phyloP scores from a whole-genome alignment of 1,140 invertebrate genomes.

The Drosophila subobscura region DNA sequence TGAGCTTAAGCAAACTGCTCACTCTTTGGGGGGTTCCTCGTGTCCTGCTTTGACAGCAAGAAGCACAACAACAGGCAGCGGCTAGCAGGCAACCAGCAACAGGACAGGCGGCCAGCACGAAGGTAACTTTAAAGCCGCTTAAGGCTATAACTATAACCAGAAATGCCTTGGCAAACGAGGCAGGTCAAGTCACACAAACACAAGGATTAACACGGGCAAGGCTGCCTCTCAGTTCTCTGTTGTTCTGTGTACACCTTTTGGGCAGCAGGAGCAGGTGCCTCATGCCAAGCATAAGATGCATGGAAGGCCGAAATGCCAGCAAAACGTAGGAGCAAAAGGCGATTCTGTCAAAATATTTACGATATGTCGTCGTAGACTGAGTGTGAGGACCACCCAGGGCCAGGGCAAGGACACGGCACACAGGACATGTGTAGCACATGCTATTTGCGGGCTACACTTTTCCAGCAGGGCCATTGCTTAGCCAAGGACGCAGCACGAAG shows the following conservation, averaged over 20 bases:
- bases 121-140: constrained; percentile 77
- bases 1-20: constrained; percentile 69
- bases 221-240: too few species aligned
- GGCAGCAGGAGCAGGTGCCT: constrained; percentile 63
- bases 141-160: constrained; percentile 62
- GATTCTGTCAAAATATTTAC: constrained; percentile 82
- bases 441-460: constrained; percentile 62
- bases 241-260: background rate
- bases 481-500: constrained; percentile 52
- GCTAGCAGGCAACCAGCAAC: too few species aligned
- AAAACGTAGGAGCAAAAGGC: constrained; percentile 65
- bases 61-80: constrained; percentile 43
- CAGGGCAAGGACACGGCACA: constrained; percentile 46
- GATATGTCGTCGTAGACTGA: constrained; percentile 63
- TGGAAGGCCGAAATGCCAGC: constrained; percentile 66
- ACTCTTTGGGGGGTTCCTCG: constrained; percentile 19
- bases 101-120: too few species aligned
- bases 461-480: constrained; percentile 46
- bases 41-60: constrained; percentile 38
- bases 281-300: constrained; percentile 33
- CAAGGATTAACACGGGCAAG: constrained; percentile 69
- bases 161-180: constrained; percentile 74
- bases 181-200: constrained; percentile 79
- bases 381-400: constrained; percentile 45
- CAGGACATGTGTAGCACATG: constrained; percentile 64